phyloP scores from a whole-genome alignment of 2,797 vertebrate genomes.

The Notamacropus eugenii region DNA sequence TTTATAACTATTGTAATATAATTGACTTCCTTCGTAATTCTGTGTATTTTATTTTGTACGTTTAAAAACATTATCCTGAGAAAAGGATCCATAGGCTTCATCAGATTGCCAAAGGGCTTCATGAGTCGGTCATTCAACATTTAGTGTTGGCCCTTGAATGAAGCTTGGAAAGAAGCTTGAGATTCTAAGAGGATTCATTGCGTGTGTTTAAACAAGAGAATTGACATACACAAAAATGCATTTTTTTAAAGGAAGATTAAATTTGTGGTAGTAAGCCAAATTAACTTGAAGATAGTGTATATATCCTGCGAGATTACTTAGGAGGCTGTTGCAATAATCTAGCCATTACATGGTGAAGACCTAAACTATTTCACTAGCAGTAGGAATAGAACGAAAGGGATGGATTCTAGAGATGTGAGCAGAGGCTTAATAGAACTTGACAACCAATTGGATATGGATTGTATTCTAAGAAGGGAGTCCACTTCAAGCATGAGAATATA shows the following conservation, averaged over 20 bases:
- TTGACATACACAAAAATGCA: background rate
- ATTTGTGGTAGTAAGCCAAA: background rate
- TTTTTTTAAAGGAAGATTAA: background rate
- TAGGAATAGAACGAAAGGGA: constrained; percentile 4
- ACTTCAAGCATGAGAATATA: background rate
- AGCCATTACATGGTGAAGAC: background rate
- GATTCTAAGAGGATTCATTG: background rate
- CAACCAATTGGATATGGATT: background rate
- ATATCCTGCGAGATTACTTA: background rate
- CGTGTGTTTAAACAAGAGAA: background rate
- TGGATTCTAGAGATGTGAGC: background rate
- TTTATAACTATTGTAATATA: background rate
- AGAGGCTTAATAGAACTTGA: background rate
- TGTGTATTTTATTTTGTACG: background rate
- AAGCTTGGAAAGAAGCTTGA: background rate
- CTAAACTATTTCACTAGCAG: background rate
- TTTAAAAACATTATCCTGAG: background rate
- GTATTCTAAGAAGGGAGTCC: background rate
- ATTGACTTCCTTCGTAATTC: background rate
- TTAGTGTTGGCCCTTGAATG: background rate
- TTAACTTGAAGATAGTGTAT: background rate
- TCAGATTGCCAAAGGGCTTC: background rate
- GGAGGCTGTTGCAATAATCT: background rate
- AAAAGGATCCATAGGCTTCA: background rate
- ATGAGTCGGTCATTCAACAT: background rate